phyloP scores from a whole-genome alignment of 2,888 invertebrate genomes.

The Hesperia comma region DNA sequence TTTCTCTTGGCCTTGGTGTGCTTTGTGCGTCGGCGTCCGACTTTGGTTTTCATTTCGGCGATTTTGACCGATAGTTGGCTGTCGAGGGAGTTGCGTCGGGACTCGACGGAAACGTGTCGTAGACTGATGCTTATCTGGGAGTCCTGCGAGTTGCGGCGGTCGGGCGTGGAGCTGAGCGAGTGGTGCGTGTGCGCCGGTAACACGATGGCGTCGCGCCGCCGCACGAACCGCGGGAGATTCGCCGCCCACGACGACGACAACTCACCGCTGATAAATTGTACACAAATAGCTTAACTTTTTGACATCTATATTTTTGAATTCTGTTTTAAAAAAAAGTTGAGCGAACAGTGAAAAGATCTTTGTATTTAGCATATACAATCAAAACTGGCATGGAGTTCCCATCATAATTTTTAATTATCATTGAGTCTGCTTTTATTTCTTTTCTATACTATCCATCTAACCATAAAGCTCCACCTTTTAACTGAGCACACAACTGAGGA shows the following conservation, averaged over 20 bases:
- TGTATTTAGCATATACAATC: too few species aligned
- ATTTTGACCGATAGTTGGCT: constrained; percentile 94
- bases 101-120: constrained; percentile 93
- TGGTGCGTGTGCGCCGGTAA: constrained; percentile 76
- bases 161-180: constrained; percentile 83
- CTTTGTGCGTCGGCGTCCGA: constrained; percentile 79
- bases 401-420: too few species aligned
- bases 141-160: constrained; percentile 86
- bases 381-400: too few species aligned
- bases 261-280: constrained; percentile 85
- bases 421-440: too few species aligned
- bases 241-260: constrained; percentile 97
- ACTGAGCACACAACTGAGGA: too few species aligned
- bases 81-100: constrained; percentile 93
- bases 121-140: constrained; percentile 90
- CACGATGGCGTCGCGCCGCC: constrained; percentile 91
- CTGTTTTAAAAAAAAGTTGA: background rate
- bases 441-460: too few species aligned
- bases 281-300: background rate
- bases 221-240: constrained; percentile 93
- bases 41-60: constrained; percentile 91
- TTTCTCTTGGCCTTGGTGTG: constrained; percentile 74
- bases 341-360: too few species aligned
- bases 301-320: background rate
- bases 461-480: too few species aligned